These are phyloP conservation scores for Bombylius discolor DNA, from an alignment of 2,888 invertebrate genomes.

Conservation along the genomic window DNA sequence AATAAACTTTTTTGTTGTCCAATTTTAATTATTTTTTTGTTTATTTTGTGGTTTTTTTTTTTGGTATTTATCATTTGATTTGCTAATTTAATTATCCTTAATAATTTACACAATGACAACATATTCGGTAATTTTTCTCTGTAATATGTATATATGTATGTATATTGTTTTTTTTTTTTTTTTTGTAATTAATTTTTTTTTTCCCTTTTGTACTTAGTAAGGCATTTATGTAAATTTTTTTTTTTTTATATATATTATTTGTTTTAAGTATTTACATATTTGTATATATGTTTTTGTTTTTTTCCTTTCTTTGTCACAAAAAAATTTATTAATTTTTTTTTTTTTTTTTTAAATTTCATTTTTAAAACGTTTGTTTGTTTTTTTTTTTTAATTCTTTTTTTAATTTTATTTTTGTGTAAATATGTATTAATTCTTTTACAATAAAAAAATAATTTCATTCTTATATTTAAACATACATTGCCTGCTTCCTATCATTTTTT, in stretches of 20 bases:
- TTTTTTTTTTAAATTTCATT: neutral
- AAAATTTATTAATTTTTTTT: slow-evolving; percentile 1
- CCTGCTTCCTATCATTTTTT: neutral
- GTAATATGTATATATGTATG: neutral
- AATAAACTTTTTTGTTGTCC: too few species aligned
- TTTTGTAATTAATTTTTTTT: slow-evolving; percentile 1
- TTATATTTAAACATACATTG: too few species aligned
- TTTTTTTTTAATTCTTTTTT: neutral
- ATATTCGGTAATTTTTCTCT: too few species aligned
- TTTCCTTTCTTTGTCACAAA: too few species aligned
- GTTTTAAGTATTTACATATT: neutral
- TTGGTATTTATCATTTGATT: too few species aligned
- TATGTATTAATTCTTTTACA: too few species aligned
- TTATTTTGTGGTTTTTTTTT: too few species aligned
- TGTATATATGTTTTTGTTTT: too few species aligned
- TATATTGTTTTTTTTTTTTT: slow-evolving; percentile 2
- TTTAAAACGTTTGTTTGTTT: neutral
- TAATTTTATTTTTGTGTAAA: neutral
- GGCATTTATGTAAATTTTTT: slow-evolving; percentile 11
- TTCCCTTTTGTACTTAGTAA: slow-evolving; percentile 13
- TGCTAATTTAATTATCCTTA: too few species aligned
- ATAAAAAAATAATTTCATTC: too few species aligned
- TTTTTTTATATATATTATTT: slow-evolving; percentile 5
- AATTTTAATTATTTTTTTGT: too few species aligned
- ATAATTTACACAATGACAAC: too few species aligned